Percentiles rank a stretch among this genome's conserved stretches.
Conservation (phyloP, 2,113 vertebrate genomes). For the Periophthalmus modestus region DNA sequence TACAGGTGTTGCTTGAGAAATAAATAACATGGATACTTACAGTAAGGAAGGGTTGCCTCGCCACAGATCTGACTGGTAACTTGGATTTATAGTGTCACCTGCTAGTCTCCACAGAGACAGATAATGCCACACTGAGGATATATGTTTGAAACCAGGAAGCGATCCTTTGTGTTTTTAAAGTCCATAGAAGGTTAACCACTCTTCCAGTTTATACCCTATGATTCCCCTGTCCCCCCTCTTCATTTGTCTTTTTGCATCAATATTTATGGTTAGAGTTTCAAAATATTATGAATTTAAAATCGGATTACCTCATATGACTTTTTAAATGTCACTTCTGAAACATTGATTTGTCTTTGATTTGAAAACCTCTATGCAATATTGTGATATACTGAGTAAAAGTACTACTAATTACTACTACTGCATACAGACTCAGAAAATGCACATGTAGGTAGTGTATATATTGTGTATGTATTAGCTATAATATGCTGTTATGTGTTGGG, state of each 20-base stretch:
- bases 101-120: too few species aligned
- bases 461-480: constrained; percentile 69
- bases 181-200: constrained; percentile 3
- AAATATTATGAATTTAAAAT: constrained; percentile 2
- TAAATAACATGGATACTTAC: too few species aligned
- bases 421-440: constrained; percentile 46
- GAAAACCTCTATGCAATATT: constrained; percentile 69
- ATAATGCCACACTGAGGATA: too few species aligned
- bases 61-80: too few species aligned
- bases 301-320: constrained; percentile 56
- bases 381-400: constrained; percentile 38
- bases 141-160: too few species aligned
- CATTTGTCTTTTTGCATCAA: neutral
- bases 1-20: too few species aligned
- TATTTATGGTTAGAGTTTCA: neutral
- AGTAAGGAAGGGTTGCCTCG: too few species aligned
- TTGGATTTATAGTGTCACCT: too few species aligned
- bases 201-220: neutral
- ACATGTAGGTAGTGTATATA: constrained; percentile 69
- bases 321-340: constrained; percentile 32
- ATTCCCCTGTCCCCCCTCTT: constrained; percentile 6
- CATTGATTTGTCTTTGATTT: constrained; percentile 29
- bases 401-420: constrained; percentile 30
- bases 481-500: constrained; percentile 66
- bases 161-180: too few species aligned